Evolutionary conservation across 1,140 invertebrate species (phyloP).

Genomic region (Megalonaias nervosa): DNA sequence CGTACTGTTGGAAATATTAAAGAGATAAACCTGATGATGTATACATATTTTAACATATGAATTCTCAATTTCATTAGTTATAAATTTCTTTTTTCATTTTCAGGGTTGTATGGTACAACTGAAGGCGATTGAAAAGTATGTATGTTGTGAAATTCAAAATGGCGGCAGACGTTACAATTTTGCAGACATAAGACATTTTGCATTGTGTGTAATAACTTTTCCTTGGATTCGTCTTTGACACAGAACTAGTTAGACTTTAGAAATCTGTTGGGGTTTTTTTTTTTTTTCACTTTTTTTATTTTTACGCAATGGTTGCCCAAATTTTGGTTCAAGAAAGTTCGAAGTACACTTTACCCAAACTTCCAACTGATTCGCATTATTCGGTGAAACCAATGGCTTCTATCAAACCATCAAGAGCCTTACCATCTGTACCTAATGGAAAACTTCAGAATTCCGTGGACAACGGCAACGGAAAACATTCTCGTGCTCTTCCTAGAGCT

Average conservation of each 20-base stretch:
- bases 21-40: no score
- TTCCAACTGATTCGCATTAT: slow-evolving; percentile 24
- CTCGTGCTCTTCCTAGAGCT: slow-evolving; percentile 26
- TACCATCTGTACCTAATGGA: slow-evolving; percentile 21
- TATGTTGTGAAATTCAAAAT: slow-evolving; percentile 14
- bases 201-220: neutral
- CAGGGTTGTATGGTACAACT: no score
- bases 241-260: neutral
- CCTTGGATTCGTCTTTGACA: neutral
- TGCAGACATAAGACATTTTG: neutral
- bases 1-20: no score
- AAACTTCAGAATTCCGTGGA: slow-evolving; percentile 13
- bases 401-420: slow-evolving; percentile 24
- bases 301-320: slow-evolving; percentile 22
- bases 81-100: no score
- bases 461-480: slow-evolving; percentile 8
- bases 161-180: slow-evolving; percentile 26
- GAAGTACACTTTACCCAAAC: slow-evolving; percentile 22
- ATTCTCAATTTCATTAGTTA: no score
- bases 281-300: neutral
- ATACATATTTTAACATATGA: no score
- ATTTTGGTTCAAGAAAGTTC: slow-evolving; percentile 20
- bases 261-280: neutral
- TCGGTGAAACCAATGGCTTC: slow-evolving; percentile 24
- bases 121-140: no score